These are phyloP conservation scores for Calidris pugnax DNA, from an alignment of 2,113 vertebrate genomes.

Conservation along the genomic window DNA sequence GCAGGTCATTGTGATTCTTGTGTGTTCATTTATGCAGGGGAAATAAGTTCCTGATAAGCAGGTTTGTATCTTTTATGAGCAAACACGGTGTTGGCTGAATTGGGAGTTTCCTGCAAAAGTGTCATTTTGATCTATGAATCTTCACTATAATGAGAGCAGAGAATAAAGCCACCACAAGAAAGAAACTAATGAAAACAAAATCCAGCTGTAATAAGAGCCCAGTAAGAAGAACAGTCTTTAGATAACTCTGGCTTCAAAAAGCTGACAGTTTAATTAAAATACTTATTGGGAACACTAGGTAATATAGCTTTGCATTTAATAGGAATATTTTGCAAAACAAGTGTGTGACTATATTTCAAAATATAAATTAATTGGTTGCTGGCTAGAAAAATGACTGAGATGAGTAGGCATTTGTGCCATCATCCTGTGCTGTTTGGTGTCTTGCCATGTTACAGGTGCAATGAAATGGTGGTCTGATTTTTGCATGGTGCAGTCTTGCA, in stretches of 20 bases:
- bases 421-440: not conserved
- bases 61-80: not conserved
- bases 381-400: not conserved
- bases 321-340: constrained; percentile 48
- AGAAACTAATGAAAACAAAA: constrained; percentile 65
- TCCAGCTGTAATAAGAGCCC: constrained; percentile 59
- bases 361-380: constrained; percentile 17
- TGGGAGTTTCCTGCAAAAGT: constrained; percentile 1
- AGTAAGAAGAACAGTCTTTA: constrained; percentile 18
- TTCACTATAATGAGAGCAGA: constrained; percentile 31
- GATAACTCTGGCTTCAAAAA: constrained; percentile 41
- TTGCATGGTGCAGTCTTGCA: not conserved
- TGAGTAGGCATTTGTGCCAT: not conserved
- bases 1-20: not conserved
- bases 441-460: not conserved
- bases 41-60: constrained; percentile 22
- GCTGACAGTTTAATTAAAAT: constrained; percentile 73
- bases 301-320: constrained; percentile 42
- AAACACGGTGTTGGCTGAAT: not conserved
- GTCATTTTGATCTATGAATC: constrained; percentile 53
- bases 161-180: constrained; percentile 58
- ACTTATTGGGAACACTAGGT: constrained; percentile 25
- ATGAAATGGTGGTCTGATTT: not conserved
- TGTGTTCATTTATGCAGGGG: not conserved
- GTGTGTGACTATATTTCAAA: not conserved